Conservation (phyloP, 2,888 invertebrate genomes). For the Pharmacophagus antenor region DNA sequence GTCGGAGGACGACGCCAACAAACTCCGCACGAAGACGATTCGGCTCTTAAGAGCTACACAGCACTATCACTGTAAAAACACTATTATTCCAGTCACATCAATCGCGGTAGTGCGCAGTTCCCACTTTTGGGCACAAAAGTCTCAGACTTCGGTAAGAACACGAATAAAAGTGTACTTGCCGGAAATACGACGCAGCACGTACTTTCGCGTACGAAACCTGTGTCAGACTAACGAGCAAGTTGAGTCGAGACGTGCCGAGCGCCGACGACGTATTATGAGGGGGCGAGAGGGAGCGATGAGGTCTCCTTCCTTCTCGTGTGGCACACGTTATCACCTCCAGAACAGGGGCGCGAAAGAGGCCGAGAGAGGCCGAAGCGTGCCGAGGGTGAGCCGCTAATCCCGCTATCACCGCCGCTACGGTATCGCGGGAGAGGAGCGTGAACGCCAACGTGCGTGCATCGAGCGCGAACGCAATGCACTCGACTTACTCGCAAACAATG, state of each 20-base stretch:
- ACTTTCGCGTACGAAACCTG: conserved; percentile 48
- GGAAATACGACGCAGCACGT: conserved; percentile 44
- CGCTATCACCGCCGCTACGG: conserved; percentile 52
- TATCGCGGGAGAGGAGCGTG: conserved; percentile 44
- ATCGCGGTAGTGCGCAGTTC: conserved; percentile 42
- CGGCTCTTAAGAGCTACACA: conserved; percentile 64
- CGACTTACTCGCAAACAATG: conserved; percentile 26
- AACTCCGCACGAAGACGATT: conserved; percentile 59
- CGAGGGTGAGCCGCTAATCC: conserved; percentile 60
- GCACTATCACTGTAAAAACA: conserved; percentile 66
- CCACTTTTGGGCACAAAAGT: conserved; percentile 45
- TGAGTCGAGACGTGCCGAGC: conserved; percentile 31
- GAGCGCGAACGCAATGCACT: conserved; percentile 30
- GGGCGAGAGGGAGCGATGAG: conserved; percentile 49
- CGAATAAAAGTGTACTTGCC: conserved; percentile 68
- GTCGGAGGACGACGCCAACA: conserved; percentile 63
- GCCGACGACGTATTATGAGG: conserved; percentile 39
- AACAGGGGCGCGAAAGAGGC: conserved; percentile 55
- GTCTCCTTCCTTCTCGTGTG: conserved; percentile 45
- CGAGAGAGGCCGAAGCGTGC: conserved; percentile 53
- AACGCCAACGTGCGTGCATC: conserved; percentile 35
- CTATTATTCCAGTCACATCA: conserved; percentile 52
- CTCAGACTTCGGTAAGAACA: conserved; percentile 52
- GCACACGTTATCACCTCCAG: conserved; percentile 58
- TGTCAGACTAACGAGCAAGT: conserved; percentile 55